These are phyloP conservation scores for Pollenia angustigena DNA, from an alignment of 2,888 invertebrate species.

Conservation along the genomic window DNA sequence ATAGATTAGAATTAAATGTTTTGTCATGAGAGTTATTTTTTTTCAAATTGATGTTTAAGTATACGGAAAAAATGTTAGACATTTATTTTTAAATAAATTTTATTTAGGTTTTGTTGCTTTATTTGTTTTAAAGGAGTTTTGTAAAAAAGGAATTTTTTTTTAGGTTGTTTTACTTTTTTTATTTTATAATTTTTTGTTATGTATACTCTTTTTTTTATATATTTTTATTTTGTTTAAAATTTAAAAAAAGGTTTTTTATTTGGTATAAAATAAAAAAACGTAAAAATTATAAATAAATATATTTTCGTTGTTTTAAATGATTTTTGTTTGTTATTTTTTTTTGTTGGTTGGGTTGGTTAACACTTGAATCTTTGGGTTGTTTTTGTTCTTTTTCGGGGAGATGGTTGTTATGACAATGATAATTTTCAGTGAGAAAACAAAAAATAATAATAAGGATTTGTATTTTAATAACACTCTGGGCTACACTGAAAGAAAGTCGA, in stretches of 20 bases:
- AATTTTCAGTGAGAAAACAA: too few relatives aligned
- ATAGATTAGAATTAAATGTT: too few relatives aligned
- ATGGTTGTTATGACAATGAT: slow-evolving; percentile 17
- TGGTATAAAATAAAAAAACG: slow-evolving; percentile 58
- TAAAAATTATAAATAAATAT: slow-evolving; percentile 61
- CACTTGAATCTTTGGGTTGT: slow-evolving; percentile 60
- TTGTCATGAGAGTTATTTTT: not conserved
- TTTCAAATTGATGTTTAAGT: not conserved
- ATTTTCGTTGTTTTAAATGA: slow-evolving; percentile 72
- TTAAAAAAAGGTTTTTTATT: slow-evolving; percentile 36
- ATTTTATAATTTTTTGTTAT: not conserved
- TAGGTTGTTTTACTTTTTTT: slow-evolving; percentile 11
- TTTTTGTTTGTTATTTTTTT: not conserved
- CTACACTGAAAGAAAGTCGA: too few relatives aligned
- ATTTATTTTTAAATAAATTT: slow-evolving; percentile 45
- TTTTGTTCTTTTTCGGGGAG: slow-evolving; percentile 24
- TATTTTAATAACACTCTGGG: too few relatives aligned
- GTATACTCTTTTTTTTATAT: not conserved
- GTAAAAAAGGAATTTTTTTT: slow-evolving; percentile 16
- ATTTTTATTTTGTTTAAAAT: slow-evolving; percentile 10
- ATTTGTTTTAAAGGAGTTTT: not conserved
- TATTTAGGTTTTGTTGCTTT: slow-evolving; percentile 18
- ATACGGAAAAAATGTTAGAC: slow-evolving; percentile 50
- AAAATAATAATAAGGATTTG: too few relatives aligned
- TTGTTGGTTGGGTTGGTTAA: slow-evolving; percentile 69